Evolutionary conservation across 2,888 invertebrate species (phyloP).

Genomic region (Cephalotes varians): DNA sequence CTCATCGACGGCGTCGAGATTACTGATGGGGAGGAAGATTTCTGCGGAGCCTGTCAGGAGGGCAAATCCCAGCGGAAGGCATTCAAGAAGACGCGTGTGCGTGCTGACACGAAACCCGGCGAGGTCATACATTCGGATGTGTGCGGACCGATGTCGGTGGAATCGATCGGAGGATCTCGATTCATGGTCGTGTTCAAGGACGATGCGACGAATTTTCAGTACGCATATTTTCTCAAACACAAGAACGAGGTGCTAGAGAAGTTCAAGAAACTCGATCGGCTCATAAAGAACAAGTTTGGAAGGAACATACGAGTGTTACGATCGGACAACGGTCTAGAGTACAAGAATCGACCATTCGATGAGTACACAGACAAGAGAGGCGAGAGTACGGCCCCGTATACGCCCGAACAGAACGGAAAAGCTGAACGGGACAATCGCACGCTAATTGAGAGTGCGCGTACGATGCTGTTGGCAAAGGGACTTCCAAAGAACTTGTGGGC

Average conservation of each 20-base stretch:
- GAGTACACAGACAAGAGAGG: too few species aligned
- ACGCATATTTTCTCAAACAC: too few species aligned
- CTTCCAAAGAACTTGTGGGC: not conserved
- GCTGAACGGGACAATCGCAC: not conserved
- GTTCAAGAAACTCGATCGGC: slow-evolving; percentile 26
- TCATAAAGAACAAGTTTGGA: not conserved
- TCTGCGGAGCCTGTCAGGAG: slow-evolving; percentile 59
- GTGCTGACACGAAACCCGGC: not conserved
- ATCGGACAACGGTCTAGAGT: slow-evolving; percentile 31
- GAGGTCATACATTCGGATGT: not conserved
- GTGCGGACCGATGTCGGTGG: slow-evolving; percentile 25
- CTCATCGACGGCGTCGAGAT: too few species aligned
- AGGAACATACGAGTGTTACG: not conserved
- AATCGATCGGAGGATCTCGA: not conserved
- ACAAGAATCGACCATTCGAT: too few species aligned
- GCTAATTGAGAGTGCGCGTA: not conserved
- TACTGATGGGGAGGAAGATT: too few species aligned
- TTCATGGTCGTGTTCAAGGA: not conserved
- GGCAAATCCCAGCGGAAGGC: slow-evolving; percentile 58
- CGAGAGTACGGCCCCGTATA: slow-evolving; percentile 7
- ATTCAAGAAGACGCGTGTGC: slow-evolving; percentile 47
- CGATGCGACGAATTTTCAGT: too few species aligned
- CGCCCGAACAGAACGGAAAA: not conserved
- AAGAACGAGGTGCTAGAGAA: too few species aligned
- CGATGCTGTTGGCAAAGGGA: not conserved